Evolutionary conservation across 2,797 vertebrate genomes (phyloP), one percentile per base, ranked within the genome.

Genomic region (Acanthis flammea): DNA sequence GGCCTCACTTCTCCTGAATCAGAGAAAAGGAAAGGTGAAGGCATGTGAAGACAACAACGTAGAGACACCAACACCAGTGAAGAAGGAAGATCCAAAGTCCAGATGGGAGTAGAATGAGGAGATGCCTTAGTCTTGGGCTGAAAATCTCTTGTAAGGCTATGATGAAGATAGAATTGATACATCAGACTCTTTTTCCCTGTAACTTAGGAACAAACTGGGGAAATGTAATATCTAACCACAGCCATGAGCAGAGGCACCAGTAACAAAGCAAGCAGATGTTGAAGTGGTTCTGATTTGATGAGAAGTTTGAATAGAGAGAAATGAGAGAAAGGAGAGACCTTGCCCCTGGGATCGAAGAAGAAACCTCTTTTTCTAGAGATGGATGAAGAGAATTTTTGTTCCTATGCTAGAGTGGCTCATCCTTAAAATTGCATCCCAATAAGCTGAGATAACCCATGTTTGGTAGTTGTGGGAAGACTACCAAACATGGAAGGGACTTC

Each of bases 1-100:
- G 15, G 4, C 0, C 0, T 6, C 15, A 35, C 12, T 30, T 19
- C 12, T 44, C 16, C 16, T 0, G 0, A 53, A 24, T 30, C 25
- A 51, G 31, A 51, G 19, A 17, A 51, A 53, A 30, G 5, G 15
- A 51, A 76, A 51, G 14, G 15, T 23, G 9, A 76, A 61, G 47
- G 24, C 47, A 23, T 4, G 0, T 51, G 73, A 30, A 30, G 9
- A 51, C 6, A 42, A 14, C 28, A 48, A 39, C 14, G 10, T 2
- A 42, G 24, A 33, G 14, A 28, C 14, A 33, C 12, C 11, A 41
- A 21, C 2, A 2, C 18, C 14, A 4, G 10, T 35, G 58, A 35
- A 44, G 24, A 75, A 33, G 25, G 31, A 19, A 22, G 16, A 63
- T 19, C 12, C 60, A 44, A 63, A 76, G 48, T 12, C 39, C 25